Evolutionary conservation across 2,888 invertebrate species (phyloP), one percentile per base, ranked within the genome.

Genomic region (Drosophila bunnanda): DNA sequence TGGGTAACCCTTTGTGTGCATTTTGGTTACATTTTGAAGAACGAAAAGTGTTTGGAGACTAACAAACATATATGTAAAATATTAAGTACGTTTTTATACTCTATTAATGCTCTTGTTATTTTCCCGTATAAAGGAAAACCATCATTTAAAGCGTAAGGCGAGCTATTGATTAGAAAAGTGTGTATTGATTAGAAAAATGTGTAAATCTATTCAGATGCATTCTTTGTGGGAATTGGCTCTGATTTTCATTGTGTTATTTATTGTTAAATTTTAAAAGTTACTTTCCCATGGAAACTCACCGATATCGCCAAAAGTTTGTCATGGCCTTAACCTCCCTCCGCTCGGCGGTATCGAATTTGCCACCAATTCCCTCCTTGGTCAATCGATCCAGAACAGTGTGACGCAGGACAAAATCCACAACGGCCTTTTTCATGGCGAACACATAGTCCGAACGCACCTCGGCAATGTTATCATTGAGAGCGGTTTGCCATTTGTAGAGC

Each of bases 321-420:
- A 95, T 94, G 74, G 92, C 92, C 69, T 94, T 92, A 76, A 95
- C 71, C 91, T 96, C 95, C 82, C 92, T 90, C 87, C 95, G 93
- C 17, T 91, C 92, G 0, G 77, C 25, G 0, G 92, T 91, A 3
- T 75, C 53, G 22, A 70, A 70, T 12, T 52, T 68, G 0, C 53
- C 53, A 1, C 76, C 69, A 3, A 41, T 20, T 9, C 89, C 88
- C 39, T 89, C 88, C 30, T 78, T 70, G 3, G 85, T 86, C 39
- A 86, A 34, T 5, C 70, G 78, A 61, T 85, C 77, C 4, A 89
- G 36, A 15, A 75, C 77, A 0, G 96, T 96, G 92, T 97, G 96
- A 86, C 96, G 95, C 6, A 98, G 93, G 0, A 98, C 97, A 91
- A 97, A 98, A 93, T 98, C 98, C 0, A 98, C 96, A 57, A 97